Conservation (phyloP, 2,888 invertebrate genomes). For the Idaea straminata region DNA sequence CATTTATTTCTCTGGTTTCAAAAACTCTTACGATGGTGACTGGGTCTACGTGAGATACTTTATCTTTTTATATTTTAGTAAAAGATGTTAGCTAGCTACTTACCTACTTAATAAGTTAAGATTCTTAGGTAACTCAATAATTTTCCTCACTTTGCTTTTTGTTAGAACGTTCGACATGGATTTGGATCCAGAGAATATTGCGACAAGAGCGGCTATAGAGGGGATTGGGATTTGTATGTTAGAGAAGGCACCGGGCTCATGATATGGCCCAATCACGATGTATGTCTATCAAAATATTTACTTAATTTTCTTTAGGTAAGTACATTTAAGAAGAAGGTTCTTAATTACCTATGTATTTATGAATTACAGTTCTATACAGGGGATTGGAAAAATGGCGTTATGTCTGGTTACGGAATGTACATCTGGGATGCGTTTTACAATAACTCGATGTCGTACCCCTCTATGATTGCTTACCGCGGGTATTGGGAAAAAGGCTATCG, state of each 20-base stretch:
- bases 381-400: constrained; percentile 78
- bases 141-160: constrained; percentile 9
- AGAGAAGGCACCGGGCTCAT: constrained; percentile 81
- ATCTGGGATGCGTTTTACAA: constrained; percentile 79
- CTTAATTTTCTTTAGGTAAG: not conserved
- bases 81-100: not conserved
- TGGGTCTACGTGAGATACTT: constrained; percentile 58
- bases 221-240: constrained; percentile 73
- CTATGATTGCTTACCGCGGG: constrained; percentile 75
- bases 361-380: constrained; percentile 78
- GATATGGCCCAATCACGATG: constrained; percentile 82
- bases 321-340: not conserved
- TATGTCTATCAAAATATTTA: constrained; percentile 42
- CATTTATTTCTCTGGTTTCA: constrained; percentile 54
- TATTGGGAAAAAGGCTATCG: constrained; percentile 78
- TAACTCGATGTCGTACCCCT: constrained; percentile 74
- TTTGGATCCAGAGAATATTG: constrained; percentile 66
- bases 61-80: not conserved
- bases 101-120: not conserved
- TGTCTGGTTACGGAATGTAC: constrained; percentile 81
- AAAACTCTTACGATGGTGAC: constrained; percentile 64
- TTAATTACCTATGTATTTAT: constrained; percentile 8
- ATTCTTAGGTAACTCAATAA: not conserved
- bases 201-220: constrained; percentile 71
- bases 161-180: constrained; percentile 66